Evolutionary conservation across 2,113 vertebrate species (phyloP).

Genomic region (Gobio gobio): DNA sequence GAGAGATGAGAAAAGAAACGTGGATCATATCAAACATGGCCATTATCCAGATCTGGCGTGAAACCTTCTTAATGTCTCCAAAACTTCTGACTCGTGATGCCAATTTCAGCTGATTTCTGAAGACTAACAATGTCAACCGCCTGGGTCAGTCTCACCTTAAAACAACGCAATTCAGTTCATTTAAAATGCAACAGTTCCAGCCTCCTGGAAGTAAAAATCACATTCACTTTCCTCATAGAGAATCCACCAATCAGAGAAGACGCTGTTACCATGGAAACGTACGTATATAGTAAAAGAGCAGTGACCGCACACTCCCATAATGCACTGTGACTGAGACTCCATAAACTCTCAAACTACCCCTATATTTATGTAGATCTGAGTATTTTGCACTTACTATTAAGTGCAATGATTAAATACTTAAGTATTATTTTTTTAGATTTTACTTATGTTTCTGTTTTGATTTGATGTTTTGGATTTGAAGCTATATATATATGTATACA

Average conservation of each 20-base stretch:
- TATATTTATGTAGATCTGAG: neutral
- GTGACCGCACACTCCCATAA: too few species aligned
- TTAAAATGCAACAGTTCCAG: too few species aligned
- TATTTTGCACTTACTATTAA: neutral
- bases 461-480: too few species aligned
- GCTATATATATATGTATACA: too few species aligned
- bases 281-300: neutral
- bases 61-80: neutral
- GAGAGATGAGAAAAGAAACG: neutral
- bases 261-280: neutral
- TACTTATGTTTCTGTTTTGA: neutral
- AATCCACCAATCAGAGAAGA: neutral
- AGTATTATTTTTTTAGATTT: neutral
- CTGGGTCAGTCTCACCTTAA: neutral
- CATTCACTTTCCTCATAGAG: too few species aligned
- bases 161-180: neutral
- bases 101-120: neutral
- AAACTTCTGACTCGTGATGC: neutral
- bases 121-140: neutral
- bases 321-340: too few species aligned
- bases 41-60: conserved; percentile 9
- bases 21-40: neutral
- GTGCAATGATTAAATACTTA: neutral
- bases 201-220: too few species aligned
- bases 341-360: neutral